Base-by-base conservation (phyloP, 2,113 vertebrate genomes). In the Forbesichthys papilliferus region DNA sequence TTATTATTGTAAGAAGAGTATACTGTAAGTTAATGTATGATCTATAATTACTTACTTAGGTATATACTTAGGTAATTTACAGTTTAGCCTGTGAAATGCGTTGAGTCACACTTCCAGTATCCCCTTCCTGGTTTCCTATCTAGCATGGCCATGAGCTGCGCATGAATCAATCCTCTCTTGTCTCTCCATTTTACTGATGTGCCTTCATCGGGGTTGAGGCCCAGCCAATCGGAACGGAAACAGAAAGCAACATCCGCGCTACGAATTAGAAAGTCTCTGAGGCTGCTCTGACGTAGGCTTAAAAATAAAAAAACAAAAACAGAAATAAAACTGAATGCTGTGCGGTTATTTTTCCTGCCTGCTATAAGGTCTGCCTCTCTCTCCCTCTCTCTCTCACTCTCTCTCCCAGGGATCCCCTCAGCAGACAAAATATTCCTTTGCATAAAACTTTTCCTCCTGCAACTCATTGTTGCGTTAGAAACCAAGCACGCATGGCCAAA, bases 401-500 rank as follows among this genome's bases (percentile, higher is more conserved):
- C 27, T 27, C 74, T 83, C 69, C 69, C 62, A 65, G 66, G 57
- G 64, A 70, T 62, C 66, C 78, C 78, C 67, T 85, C 20, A 34
- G 55, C 74, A 81, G 76, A 87, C 66, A 81, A 85, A 88, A 73
- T 58, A 64, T 73, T 58, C 48, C 20, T 84, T 72, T 83, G 64
- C 79, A 84, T 77, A 83, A 87, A 86, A 79, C 4, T 53, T 79
- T 68, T 64, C 82, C 80, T 82, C 71, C 71, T 84, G 79, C 47
- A 69, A 80, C 77, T 83, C 83, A 84, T 57, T 76, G 77, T 76
- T 78, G 79, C 69, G 84, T 85, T 85, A 73, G 55, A 78, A 48
- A 82, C 76, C 42, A 80, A 88, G 87, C 80, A 81, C 68, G 73
- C 84, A 80, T 93, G 89, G 88, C 80, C 86, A 93, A 93, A 89